These are phyloP conservation scores for Dinoponera quadriceps DNA, from an alignment of 1,140 invertebrate genomes.

Conservation along the genomic window DNA sequence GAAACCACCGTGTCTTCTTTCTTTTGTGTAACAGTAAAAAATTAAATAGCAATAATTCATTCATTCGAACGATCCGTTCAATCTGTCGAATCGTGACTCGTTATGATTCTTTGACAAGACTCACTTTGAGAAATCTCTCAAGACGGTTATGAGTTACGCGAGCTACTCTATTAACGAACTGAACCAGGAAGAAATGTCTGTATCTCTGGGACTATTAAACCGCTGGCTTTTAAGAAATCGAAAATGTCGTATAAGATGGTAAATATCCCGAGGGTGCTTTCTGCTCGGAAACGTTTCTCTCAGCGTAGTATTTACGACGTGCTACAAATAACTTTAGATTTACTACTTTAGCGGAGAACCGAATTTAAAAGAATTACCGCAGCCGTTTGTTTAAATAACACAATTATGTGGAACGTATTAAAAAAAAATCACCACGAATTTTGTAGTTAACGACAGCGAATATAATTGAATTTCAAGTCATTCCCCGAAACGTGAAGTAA, in stretches of 20 bases:
- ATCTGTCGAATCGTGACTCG: neutral
- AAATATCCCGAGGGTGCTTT: slow-evolving; percentile 34
- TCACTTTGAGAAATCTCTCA: slow-evolving; percentile 4
- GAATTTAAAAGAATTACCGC: slow-evolving; percentile 2
- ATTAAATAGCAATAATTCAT: slow-evolving; percentile 29
- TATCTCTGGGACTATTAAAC: slow-evolving; percentile 10
- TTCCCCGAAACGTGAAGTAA: too few species aligned
- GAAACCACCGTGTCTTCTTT: neutral
- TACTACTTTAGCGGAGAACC: neutral
- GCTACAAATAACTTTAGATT: slow-evolving; percentile 23
- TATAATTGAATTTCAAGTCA: too few species aligned
- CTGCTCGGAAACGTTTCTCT: neutral
- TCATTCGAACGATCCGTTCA: neutral
- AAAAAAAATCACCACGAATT: too few species aligned
- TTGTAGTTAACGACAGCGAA: too few species aligned
- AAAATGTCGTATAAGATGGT: slow-evolving; percentile 21
- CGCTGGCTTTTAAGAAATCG: slow-evolving; percentile 17
- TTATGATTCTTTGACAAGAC: neutral
- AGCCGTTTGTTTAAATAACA: neutral
- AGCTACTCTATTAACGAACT: slow-evolving; percentile 23
- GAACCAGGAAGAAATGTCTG: slow-evolving; percentile 32
- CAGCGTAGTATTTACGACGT: neutral
- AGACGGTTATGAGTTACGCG: slow-evolving; percentile 14
- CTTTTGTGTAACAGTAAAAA: neutral
- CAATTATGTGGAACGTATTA: neutral